Conservation (phyloP, 2,797 vertebrate genomes). For the Alfaro cultratus region DNA sequence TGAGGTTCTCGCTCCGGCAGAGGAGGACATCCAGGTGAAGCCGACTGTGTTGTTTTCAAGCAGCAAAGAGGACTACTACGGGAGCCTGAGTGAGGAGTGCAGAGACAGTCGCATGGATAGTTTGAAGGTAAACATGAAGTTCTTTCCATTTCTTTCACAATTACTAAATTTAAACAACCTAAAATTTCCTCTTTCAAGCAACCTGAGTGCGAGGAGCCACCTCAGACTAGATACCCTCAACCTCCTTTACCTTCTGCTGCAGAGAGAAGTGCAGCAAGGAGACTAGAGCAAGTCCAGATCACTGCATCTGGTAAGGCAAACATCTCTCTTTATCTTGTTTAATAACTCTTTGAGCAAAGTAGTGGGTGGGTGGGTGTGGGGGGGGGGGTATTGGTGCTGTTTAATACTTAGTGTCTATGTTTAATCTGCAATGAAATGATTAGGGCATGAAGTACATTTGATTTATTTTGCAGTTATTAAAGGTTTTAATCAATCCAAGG, state of each 20-base stretch:
- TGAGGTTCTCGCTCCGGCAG: conserved; percentile 43
- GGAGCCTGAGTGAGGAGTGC: conserved; percentile 68
- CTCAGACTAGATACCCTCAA: conserved; percentile 72
- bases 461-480: conserved; percentile 66
- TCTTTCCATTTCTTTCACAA: not conserved
- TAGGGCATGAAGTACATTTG: conserved; percentile 8
- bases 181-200: conserved; percentile 52
- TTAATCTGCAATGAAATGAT: not conserved
- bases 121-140: conserved; percentile 71
- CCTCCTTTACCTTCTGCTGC: conserved; percentile 31
- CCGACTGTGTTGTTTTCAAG: conserved; percentile 49
- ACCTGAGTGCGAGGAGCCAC: conserved; percentile 75
- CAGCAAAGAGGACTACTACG: conserved; percentile 79
- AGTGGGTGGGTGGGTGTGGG: too few relatives aligned
- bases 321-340: conserved; percentile 12
- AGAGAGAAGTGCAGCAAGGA: conserved; percentile 30
- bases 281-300: conserved; percentile 69
- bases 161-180: not conserved
- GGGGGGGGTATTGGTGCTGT: not conserved
- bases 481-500: conserved; percentile 57
- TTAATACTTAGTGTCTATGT: conserved; percentile 10
- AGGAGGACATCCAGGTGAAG: conserved; percentile 65
- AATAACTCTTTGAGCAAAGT: conserved; percentile 37
- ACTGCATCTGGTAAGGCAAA: conserved; percentile 74
- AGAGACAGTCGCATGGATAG: conserved; percentile 72